Evolutionary conservation across 2,113 vertebrate genomes (phyloP).

Genomic region (Pseudorasbora parva): DNA sequence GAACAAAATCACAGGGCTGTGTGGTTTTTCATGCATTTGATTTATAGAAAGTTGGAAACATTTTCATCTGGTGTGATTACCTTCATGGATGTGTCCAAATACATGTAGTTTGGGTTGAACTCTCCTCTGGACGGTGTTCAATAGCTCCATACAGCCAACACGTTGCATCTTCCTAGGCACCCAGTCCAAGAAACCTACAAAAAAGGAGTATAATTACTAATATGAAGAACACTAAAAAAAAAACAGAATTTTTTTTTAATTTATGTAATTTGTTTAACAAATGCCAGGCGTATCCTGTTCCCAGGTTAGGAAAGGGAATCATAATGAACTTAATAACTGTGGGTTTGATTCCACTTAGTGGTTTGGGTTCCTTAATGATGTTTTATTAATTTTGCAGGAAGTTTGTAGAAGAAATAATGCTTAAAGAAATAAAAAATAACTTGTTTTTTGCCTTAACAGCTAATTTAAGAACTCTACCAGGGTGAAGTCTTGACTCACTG

Average conservation of each 20-base stretch:
- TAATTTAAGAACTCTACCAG: not conserved
- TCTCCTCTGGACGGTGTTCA: slow-evolving; percentile 94
- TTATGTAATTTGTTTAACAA: not conserved
- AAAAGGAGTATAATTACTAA: slow-evolving; percentile 22
- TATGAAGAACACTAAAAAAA: too few relatives aligned
- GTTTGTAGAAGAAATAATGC: not conserved
- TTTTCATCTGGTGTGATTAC: slow-evolving; percentile 66
- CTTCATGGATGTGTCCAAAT: slow-evolving; percentile 97
- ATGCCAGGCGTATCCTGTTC: not conserved
- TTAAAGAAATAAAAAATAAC: too few relatives aligned
- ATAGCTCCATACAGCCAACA: slow-evolving; percentile 93
- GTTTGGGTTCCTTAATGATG: not conserved
- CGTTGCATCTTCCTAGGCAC: slow-evolving; percentile 98
- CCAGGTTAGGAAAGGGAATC: not conserved
- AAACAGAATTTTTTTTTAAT: not conserved
- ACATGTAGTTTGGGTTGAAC: slow-evolving; percentile 93
- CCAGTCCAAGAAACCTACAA: slow-evolving; percentile 94
- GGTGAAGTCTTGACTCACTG: slow-evolving; percentile 1
- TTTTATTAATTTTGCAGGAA: not conserved
- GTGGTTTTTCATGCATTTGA: not conserved
- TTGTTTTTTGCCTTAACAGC: not conserved
- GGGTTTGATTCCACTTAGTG: not conserved
- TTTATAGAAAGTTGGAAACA: not conserved
- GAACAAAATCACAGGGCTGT: slow-evolving; percentile 3
- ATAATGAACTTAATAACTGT: not conserved